These are phyloP conservation scores for Sebastes fasciatus DNA, from an alignment of 2,113 vertebrate species.

Conservation along the genomic window DNA sequence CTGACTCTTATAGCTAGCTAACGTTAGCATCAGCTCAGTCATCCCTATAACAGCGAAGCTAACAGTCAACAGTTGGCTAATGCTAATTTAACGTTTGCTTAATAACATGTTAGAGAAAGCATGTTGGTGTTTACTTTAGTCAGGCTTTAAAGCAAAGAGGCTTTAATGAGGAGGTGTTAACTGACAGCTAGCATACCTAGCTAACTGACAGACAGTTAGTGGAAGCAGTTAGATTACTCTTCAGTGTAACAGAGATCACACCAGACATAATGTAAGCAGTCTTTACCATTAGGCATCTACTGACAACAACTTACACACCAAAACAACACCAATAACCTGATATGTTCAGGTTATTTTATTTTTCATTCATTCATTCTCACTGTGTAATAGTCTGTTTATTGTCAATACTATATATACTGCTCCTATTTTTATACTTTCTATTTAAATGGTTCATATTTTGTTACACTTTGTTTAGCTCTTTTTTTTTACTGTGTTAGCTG, in stretches of 20 bases:
- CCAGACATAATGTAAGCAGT: background rate
- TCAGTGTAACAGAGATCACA: background rate
- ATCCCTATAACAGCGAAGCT: constrained; percentile 3
- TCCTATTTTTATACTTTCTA: no score
- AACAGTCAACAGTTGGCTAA: background rate
- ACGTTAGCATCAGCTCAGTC: constrained; percentile 22
- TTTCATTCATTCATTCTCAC: no score
- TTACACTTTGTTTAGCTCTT: no score
- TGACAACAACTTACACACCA: no score
- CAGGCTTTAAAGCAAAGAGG: background rate
- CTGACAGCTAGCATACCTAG: constrained; percentile 37
- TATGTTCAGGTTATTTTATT: no score
- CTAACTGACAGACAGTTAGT: constrained; percentile 2
- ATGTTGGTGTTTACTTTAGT: background rate
- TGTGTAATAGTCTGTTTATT: no score
- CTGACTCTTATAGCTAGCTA: constrained; percentile 33
- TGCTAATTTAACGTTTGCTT: background rate
- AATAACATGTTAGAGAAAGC: background rate
- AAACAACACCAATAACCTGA: no score
- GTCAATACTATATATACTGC: no score
- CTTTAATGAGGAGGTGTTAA: background rate
- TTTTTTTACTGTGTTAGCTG: no score
- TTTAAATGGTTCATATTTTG: no score
- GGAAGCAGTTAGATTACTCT: constrained; percentile 36
- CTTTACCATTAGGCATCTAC: no score